phyloP scores from a whole-genome alignment of 92 coral and sea anemone genomes.

The Chrysogorgia sp. region DNA sequence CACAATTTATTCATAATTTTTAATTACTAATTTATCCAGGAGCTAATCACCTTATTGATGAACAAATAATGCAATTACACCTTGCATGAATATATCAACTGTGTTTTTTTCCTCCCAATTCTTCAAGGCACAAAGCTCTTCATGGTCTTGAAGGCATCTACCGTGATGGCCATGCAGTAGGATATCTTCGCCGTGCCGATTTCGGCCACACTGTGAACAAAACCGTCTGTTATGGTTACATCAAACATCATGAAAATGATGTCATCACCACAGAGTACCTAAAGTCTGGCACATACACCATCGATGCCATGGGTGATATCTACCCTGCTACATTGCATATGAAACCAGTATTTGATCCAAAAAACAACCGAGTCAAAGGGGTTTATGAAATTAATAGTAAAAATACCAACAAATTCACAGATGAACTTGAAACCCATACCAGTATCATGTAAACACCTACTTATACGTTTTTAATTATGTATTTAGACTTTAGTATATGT shows the following conservation, averaged over 20 bases:
- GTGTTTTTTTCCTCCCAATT: background rate
- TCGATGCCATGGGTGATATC: slow-evolving; percentile 88
- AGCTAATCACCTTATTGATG: too few species aligned
- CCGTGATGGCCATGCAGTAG: slow-evolving; percentile 79
- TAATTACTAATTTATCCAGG: too few species aligned
- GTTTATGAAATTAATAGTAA: slow-evolving; percentile 51
- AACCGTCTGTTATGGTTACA: slow-evolving; percentile 87
- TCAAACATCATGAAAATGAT: slow-evolving; percentile 74
- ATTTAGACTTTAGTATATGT: too few species aligned
- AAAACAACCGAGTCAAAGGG: slow-evolving; percentile 88
- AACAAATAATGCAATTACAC: too few species aligned
- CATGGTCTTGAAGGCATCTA: slow-evolving; percentile 92
- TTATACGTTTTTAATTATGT: too few species aligned
- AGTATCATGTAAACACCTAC: too few species aligned
- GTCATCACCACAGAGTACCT: slow-evolving; percentile 72
- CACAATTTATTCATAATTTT: too few species aligned
- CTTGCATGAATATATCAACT: background rate
- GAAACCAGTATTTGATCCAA: slow-evolving; percentile 90
- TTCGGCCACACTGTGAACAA: slow-evolving; percentile 82
- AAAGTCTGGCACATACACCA: slow-evolving; percentile 72
- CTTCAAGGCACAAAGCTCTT: slow-evolving; percentile 82
- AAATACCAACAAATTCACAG: background rate
- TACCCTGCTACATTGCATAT: slow-evolving; percentile 77
- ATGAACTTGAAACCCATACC: too few species aligned
- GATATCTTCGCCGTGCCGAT: slow-evolving; percentile 94